phyloP scores from a whole-genome alignment of 2,797 vertebrate species.

The Agapornis canus region DNA sequence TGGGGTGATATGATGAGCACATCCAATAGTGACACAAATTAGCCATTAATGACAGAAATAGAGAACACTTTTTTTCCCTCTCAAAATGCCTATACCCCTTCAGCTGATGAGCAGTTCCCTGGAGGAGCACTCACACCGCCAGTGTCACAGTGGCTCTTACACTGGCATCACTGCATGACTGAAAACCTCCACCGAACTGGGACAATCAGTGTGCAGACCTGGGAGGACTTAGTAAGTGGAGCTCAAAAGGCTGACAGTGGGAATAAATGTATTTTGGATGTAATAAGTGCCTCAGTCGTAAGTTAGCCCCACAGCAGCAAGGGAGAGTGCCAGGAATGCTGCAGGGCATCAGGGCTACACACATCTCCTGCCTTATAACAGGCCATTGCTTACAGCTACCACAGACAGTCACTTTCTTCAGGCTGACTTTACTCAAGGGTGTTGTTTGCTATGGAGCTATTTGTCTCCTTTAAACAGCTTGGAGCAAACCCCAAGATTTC shows the following conservation, averaged over 20 bases:
- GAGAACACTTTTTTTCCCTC: background rate
- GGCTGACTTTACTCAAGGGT: background rate
- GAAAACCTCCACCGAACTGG: fast-evolving
- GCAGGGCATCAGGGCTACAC: background rate
- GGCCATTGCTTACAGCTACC: background rate
- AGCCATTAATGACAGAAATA: background rate
- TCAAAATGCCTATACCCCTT: background rate
- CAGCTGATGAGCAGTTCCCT: background rate
- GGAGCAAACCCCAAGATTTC: background rate
- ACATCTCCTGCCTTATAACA: background rate
- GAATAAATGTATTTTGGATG: background rate
- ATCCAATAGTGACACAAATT: background rate
- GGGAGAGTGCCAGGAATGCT: background rate
- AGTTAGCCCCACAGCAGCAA: background rate
- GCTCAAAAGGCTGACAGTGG: background rate
- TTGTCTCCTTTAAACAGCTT: background rate
- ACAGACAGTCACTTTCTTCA: background rate
- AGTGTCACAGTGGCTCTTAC: background rate
- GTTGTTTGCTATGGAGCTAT: background rate
- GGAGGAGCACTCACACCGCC: background rate
- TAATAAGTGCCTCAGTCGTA: background rate
- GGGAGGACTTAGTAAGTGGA: background rate
- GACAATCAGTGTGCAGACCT: fast-evolving
- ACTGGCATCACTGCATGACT: fast-evolving
- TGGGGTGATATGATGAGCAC: background rate